Conservation (phyloP, 2,888 invertebrate genomes). For the Hoplodrina ambigua region DNA sequence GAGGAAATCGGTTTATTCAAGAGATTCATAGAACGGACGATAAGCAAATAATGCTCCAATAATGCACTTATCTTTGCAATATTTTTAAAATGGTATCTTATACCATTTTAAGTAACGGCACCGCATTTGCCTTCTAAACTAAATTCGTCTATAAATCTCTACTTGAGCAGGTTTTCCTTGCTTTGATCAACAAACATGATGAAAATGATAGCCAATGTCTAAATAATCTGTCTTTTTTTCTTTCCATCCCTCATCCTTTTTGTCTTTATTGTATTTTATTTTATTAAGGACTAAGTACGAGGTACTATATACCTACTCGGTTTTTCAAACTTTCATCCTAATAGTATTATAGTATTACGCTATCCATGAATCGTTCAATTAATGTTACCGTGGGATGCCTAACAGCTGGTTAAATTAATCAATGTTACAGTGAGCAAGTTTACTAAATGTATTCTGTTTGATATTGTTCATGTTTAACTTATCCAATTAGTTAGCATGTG, state of each 20-base stretch:
- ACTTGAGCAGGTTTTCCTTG: no score
- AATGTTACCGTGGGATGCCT: constrained; percentile 27
- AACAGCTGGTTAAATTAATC: constrained; percentile 43
- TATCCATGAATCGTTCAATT: constrained; percentile 8
- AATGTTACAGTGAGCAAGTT: constrained; percentile 35
- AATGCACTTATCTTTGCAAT: constrained; percentile 8
- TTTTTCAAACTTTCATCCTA: no score
- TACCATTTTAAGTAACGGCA: no score
- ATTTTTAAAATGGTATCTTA: constrained; percentile 1
- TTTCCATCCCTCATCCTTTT: not conserved
- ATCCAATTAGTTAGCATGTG: constrained; percentile 44
- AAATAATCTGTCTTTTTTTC: no score
- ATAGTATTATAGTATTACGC: not conserved
- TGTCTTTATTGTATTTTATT: no score
- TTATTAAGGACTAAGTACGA: no score
- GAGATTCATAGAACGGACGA: constrained; percentile 41
- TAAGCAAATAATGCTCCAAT: constrained; percentile 30
- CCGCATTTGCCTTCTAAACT: no score
- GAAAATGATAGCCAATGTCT: no score
- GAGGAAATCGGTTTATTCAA: constrained; percentile 44
- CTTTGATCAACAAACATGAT: no score
- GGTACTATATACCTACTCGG: no score
- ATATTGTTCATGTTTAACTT: constrained; percentile 47
- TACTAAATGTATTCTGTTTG: constrained; percentile 45
- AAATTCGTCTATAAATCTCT: no score